Base-by-base conservation (phyloP, 2,888 invertebrate genomes). In the Synergus gifuensis region DNA sequence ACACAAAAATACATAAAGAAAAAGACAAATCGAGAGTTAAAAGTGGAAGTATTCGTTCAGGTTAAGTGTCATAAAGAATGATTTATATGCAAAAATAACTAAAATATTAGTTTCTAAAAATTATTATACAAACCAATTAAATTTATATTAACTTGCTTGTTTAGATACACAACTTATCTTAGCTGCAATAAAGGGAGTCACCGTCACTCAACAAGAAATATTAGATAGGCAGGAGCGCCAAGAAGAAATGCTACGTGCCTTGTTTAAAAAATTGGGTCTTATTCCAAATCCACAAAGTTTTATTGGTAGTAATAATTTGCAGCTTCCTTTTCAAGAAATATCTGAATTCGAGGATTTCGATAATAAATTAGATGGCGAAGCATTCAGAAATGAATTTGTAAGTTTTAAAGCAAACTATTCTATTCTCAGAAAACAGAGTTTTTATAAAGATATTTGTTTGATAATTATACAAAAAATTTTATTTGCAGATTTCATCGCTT, bases 321-420 rank as follows among this genome's bases (percentile, higher is more conserved):
- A 54, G 2, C 1, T 7, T n/a, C 8, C n/a, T 16, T 54, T 54
- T 8, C 5, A 54, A 54, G n/a, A 54, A 54, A 2, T n/a, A 7
- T n/a, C 49, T 54, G 2, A 54, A 54, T 16, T 54, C 7, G n/a
- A 7, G 2, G n/a, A 54, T 2, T n/a, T 54, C 1, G n/a, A 54
- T 8, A 8, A n/a, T 54, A n/a, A 54, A 16, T 54, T 54, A 54
- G 9, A n/a, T 54, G n/a, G 0, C 54, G n/a, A 54, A 54, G 8
- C 54, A 54, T 54, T n/a, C n/a, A 54, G n/a, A 54, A 54, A 54
- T n/a, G n/a, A n/a, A 8, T 54, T 54, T n/a, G 54, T 54, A 54
- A n/a, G 54, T 54, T n/a, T n/a, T 8, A n/a, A 54, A 54, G 2
- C 16, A 14, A 54, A 8, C n/a, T n/a, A 54, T 9, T n/a, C 9